Conservation (phyloP, 53 echinoderm and acorn worm species). For the Paelopatides confundens region DNA sequence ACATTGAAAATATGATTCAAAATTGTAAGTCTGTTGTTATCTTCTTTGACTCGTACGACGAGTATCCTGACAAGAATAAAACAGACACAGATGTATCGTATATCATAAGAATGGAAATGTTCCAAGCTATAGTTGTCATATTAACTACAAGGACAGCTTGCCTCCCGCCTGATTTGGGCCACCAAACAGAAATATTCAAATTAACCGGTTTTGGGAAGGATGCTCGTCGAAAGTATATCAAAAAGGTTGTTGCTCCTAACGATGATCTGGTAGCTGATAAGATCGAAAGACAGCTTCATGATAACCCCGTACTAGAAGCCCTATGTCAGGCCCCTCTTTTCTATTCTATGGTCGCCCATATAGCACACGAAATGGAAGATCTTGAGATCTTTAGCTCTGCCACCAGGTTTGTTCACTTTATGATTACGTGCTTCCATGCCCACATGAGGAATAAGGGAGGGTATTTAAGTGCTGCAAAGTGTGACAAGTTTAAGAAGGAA, state of each 20-base stretch:
- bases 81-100: neutral
- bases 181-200: neutral
- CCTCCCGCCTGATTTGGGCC: neutral
- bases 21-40: neutral
- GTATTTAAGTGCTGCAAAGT: too few species aligned
- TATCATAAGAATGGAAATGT: slow-evolving; percentile 1
- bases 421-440: neutral
- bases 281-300: neutral
- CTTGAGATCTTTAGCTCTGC: neutral
- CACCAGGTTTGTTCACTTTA: neutral
- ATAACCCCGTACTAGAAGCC: neutral
- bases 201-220: neutral
- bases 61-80: neutral
- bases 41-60: neutral
- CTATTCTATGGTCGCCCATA: neutral
- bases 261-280: neutral
- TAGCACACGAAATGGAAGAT: neutral
- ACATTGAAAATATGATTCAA: too few species aligned
- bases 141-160: neutral
- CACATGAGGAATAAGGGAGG: neutral
- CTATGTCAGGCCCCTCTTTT: neutral
- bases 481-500: too few species aligned
- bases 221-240: neutral
- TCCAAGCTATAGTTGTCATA: neutral
- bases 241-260: neutral